A percentile compares a stretch with the other conserved stretches of the same genome.
These are phyloP conservation scores for Catocala sponsa DNA, from an alignment of 2,888 invertebrate species.

Conservation along the genomic window DNA sequence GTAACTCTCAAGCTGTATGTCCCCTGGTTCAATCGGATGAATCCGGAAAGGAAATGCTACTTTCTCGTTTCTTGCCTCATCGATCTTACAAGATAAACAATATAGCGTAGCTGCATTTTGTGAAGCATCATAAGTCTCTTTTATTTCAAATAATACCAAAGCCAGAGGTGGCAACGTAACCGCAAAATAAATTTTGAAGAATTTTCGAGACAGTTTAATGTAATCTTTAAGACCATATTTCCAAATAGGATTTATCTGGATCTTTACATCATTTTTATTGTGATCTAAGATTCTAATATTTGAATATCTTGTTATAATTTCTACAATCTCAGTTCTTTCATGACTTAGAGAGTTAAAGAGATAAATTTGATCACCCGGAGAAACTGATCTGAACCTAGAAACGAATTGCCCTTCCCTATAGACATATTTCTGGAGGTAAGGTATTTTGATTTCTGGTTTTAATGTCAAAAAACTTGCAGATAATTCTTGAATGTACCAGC, in stretches of 20 bases:
- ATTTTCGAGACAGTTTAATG: constrained; percentile 73
- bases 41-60: constrained; percentile 72
- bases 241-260: constrained; percentile 81
- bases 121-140: constrained; percentile 65
- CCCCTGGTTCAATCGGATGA: constrained; percentile 92
- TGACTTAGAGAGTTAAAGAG: constrained; percentile 95
- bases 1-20: constrained; percentile 94
- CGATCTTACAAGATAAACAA: constrained; percentile 67
- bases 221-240: constrained; percentile 65
- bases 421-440: constrained; percentile 80
- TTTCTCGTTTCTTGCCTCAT: constrained; percentile 51
- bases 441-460: constrained; percentile 91
- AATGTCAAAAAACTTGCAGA: constrained; percentile 88
- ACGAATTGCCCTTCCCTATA: constrained; percentile 78
- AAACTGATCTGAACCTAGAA: constrained; percentile 80
- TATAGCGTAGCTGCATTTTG: constrained; percentile 74
- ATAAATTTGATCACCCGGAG: constrained; percentile 89
- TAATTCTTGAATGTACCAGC: constrained; percentile 79
- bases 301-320: constrained; percentile 90
- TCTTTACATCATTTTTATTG: constrained; percentile 84
- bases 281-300: constrained; percentile 92
- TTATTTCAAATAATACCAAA: constrained; percentile 90
- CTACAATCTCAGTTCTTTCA: constrained; percentile 92
- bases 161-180: constrained; percentile 93
- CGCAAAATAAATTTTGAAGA: constrained; percentile 91